Percentiles rank a stretch among this genome's conserved stretches.
phyloP scores from a whole-genome alignment of 2,888 invertebrate genomes.

The Pycnomerus fuliginosus region DNA sequence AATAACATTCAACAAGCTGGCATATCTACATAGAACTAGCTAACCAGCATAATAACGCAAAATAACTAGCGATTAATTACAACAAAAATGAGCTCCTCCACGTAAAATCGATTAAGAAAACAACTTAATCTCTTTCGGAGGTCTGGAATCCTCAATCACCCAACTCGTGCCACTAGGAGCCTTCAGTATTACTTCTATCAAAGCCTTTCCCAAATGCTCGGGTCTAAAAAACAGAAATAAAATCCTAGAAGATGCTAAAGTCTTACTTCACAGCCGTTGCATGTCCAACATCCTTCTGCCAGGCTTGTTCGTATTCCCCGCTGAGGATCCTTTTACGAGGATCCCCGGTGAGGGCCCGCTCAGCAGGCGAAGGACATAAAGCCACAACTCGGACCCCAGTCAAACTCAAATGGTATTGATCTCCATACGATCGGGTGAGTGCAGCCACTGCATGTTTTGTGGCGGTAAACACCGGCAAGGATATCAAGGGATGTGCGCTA shows the following conservation, averaged over 20 bases:
- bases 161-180: constrained; percentile 72
- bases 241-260: constrained; percentile 1
- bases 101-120: constrained; percentile 37
- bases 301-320: constrained; percentile 70
- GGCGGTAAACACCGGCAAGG: constrained; percentile 74
- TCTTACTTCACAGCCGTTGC: constrained; percentile 63
- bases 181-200: constrained; percentile 65
- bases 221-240: constrained; percentile 58
- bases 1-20: too few relatives aligned
- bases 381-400: constrained; percentile 72
- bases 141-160: constrained; percentile 68
- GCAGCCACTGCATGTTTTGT: constrained; percentile 76
- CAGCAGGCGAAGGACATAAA: constrained; percentile 69
- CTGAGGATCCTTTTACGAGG: constrained; percentile 71
- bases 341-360: constrained; percentile 66
- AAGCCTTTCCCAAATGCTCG: constrained; percentile 67
- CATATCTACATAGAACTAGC: too few relatives aligned
- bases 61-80: too few relatives aligned
- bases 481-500: constrained; percentile 67
- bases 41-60: too few relatives aligned
- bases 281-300: constrained; percentile 68
- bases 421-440: constrained; percentile 72
- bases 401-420: constrained; percentile 70
- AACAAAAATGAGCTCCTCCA: too few relatives aligned
- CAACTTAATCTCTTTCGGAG: constrained; percentile 59